These are phyloP conservation scores for Geotria australis DNA, from an alignment of 2,797 vertebrate species.

Conservation along the genomic window DNA sequence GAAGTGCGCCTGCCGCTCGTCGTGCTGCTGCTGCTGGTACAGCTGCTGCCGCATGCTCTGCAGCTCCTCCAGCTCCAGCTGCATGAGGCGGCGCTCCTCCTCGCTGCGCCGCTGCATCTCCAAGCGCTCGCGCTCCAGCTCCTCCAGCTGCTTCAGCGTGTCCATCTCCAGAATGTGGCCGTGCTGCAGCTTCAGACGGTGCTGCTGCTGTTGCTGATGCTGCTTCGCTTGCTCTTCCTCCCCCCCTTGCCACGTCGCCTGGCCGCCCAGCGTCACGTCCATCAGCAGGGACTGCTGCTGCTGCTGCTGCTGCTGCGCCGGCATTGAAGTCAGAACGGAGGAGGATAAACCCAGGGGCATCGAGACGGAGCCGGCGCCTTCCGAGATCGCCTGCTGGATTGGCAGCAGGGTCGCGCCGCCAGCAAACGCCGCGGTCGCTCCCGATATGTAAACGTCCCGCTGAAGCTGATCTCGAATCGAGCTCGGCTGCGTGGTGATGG, in stretches of 20 bases:
- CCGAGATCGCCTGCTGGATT: neutral
- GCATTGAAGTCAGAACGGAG: too few relatives aligned
- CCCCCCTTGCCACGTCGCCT: neutral
- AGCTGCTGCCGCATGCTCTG: constrained; percentile 90
- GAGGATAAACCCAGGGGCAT: too few relatives aligned
- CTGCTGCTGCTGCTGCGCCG: too few relatives aligned
- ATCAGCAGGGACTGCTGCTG: too few relatives aligned
- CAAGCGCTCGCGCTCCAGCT: constrained; percentile 86
- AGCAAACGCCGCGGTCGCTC: neutral
- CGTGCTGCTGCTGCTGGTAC: constrained; percentile 56
- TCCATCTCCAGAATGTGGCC: constrained; percentile 65
- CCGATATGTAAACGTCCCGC: constrained; percentile 35
- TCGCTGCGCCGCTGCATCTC: constrained; percentile 93
- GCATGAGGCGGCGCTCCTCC: constrained; percentile 86
- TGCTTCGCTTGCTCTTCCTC: too few relatives aligned
- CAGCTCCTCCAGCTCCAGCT: constrained; percentile 80
- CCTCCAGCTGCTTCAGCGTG: constrained; percentile 85
- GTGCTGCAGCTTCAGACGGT: constrained; percentile 68
- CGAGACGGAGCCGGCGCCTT: neutral
- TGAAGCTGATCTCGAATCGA: constrained; percentile 32
- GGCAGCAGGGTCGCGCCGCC: neutral
- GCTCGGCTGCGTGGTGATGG: constrained; percentile 84
- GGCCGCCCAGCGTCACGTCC: neutral
- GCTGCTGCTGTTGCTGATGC: constrained; percentile 42
- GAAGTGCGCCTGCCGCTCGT: constrained; percentile 78